Base-by-base conservation (phyloP, 2,888 invertebrate genomes). In the Aethes cnicana region DNA sequence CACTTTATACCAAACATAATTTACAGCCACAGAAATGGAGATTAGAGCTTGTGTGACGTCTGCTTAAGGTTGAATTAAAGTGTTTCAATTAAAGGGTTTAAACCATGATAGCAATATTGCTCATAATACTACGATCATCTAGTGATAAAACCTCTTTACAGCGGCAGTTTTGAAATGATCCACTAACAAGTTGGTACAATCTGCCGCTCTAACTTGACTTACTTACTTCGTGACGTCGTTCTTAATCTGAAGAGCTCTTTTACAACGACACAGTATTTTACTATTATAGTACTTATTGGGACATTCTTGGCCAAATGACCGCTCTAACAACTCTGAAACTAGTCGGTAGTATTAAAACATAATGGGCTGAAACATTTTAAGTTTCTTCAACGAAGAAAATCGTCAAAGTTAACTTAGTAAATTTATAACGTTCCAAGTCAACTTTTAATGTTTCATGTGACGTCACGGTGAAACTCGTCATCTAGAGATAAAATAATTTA, bases 1-100 rank as follows among this genome's bases (percentile, higher is more conserved):
- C 62, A 62, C 56, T 66, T 57, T 23, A 20, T 41, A 56, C 47
- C 28, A 50, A 43, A 49, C 20, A 9, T 28, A 30, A 44, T 25
- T 47, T 48, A 43, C 56, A 9, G 7, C 4, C n/a, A 16, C 14
- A 16, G 8, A 16, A 7, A 14, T n/a, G 14, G 14, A 46, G 46
- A 36, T 6, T n/a, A 5, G 37, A 39, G 32, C 25, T 23, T 52
- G 39, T 17, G 3, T 33, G n/a, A 6, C 3, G 26, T 9, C 6
- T 1, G 1, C 1, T 20, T 9, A 52, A 7, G n/a, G 39, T 9
- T 21, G 20, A 1, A 21, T 2, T 9, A 3, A 8, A 12, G 8
- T 11, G 52, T 20, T 39, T 46, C 52, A 52, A 52, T 52, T 52
- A 52, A 32, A 39, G 44, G 52, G 44, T 46, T 52, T 52, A n/a